Conservation (phyloP, 2,113 vertebrate genomes). For the Anarhynchus alexandrinus region DNA sequence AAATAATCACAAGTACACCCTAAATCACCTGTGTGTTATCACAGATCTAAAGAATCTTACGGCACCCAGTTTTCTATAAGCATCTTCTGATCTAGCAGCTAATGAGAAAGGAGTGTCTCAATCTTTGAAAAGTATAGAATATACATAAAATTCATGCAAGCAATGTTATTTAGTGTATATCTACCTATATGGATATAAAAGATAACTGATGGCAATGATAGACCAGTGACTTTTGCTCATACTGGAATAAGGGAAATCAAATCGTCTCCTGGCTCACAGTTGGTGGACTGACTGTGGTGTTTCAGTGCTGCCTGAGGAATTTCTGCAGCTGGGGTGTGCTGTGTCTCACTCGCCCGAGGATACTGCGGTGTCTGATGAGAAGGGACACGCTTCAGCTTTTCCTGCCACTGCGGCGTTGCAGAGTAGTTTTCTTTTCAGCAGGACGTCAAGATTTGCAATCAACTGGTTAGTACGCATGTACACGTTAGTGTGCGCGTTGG, state of each 20-base stretch:
- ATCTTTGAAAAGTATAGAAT: not conserved
- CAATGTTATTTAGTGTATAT: not conserved
- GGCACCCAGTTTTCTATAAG: not conserved
- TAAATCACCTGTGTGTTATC: not conserved
- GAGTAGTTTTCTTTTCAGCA: not conserved
- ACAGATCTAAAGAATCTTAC: not conserved
- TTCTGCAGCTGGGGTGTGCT: not conserved
- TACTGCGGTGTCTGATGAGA: not conserved
- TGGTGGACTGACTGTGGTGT: not conserved
- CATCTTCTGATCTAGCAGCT: not conserved
- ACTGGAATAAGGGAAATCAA: not conserved
- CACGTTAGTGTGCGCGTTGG: too few relatives aligned
- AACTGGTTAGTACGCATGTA: not conserved
- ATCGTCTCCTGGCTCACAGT: not conserved
- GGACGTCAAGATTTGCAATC: not conserved
- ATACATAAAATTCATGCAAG: not conserved
- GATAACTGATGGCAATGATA: not conserved
- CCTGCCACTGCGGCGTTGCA: not conserved
- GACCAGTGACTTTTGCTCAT: not conserved
- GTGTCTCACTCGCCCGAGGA: accelerated
- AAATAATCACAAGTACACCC: not conserved
- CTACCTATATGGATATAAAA: not conserved
- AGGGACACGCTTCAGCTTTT: not conserved
- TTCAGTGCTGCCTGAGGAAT: not conserved
- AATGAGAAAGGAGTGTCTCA: not conserved